Percentiles rank a stretch among this genome's conserved stretches.
phyloP scores from a whole-genome alignment of 2,888 invertebrate species.

The Caenorhabditis sp. region DNA sequence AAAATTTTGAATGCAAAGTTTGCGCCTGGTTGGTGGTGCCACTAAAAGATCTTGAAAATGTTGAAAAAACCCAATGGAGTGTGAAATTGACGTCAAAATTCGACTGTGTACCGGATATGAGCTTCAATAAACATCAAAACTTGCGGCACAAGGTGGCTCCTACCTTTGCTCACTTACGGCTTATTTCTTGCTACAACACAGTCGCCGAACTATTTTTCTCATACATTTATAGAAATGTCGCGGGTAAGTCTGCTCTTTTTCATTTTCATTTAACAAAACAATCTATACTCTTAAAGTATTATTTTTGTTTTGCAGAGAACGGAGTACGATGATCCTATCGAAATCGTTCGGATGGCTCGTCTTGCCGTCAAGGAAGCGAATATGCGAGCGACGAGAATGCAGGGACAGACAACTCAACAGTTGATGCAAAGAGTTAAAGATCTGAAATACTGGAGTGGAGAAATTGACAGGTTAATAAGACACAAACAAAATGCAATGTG shows the following conservation, averaged over 20 bases:
- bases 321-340: slow-evolving; percentile 79
- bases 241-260: slow-evolving; percentile 30
- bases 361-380: slow-evolving; percentile 81
- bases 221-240: slow-evolving; percentile 45
- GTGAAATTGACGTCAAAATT: slow-evolving; percentile 51
- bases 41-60: not conserved
- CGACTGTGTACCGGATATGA: slow-evolving; percentile 28
- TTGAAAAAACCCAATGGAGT: slow-evolving; percentile 1
- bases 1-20: too few relatives aligned
- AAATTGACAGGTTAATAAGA: slow-evolving; percentile 75
- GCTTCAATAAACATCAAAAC: slow-evolving; percentile 10
- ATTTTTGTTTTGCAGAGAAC: slow-evolving; percentile 58
- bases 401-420: slow-evolving; percentile 80
- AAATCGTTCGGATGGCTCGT: slow-evolving; percentile 79
- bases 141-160: not conserved
- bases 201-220: not conserved
- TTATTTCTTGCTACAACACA: not conserved
- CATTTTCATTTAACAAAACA: slow-evolving; percentile 35
- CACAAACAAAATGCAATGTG: too few relatives aligned
- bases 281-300: too few relatives aligned
- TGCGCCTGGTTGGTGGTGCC: not conserved
- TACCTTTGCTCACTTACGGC: slow-evolving; percentile 6
- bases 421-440: slow-evolving; percentile 79
- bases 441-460: slow-evolving; percentile 81
- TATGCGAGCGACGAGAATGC: slow-evolving; percentile 77